Evolutionary conservation across 1,140 invertebrate genomes (phyloP), one percentile per base, ranked within the genome.

Genomic region (Cyrtorhinus lividipennis): DNA sequence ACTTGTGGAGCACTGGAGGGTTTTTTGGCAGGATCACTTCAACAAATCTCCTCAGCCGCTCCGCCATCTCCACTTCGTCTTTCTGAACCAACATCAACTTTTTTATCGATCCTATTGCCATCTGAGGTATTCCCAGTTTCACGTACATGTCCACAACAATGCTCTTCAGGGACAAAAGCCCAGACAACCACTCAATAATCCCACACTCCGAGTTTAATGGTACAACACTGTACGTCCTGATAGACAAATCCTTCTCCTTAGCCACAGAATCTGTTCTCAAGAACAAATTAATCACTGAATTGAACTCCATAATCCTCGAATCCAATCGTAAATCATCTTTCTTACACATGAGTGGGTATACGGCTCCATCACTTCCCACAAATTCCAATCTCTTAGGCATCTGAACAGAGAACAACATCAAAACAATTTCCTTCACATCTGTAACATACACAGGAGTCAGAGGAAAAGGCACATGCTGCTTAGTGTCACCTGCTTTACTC

Each of bases 251-350:
- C 30, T 92, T 78, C 65, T 87, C 83, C 26, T 92, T 76, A 0
- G 92, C 86, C 70, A 95, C 88, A 0, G 87, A 78, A 70, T 95
- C 87, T 67, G 88, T 85, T 68, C 87, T 81, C 18, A 98, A 74
- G 71, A 92, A 90, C 65, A 87, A 85, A 73, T 99, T 98, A 0
- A 99, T 86, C 46, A 99, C 83, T 24, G 82, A 83, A 72, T 92
- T 93, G 70, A 99, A 95, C 75, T 99, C 95, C 92, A 99, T 97
- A 45, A 98, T 76, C 18, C 96, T 81, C 63, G 87, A 92, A 73
- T 99, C 96, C 74, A 92, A 95, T 13, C 96, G 78, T 44, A 99
- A 77, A 78, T 99, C 96, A 76, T 99, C 96, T 71, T 75, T 89
- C 76, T 98, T 98, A 65, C 92, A 85, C 81, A 99, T 85, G 67